These are phyloP conservation scores for Mormyrus proboscirostris DNA, from an alignment of 2,797 vertebrate species.

Conservation along the genomic window DNA sequence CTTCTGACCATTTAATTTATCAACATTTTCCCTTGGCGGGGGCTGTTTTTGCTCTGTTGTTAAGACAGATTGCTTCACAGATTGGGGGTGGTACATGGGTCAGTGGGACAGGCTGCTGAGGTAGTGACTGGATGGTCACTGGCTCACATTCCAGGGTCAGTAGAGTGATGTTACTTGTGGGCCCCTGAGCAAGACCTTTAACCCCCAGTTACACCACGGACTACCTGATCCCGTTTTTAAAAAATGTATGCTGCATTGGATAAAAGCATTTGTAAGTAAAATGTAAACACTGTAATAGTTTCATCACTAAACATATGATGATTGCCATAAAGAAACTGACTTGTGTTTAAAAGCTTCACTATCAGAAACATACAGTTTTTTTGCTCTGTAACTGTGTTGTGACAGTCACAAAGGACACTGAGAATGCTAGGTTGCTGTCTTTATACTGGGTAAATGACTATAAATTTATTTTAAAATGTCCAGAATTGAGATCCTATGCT, in stretches of 20 bases:
- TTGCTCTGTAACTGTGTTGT: neutral
- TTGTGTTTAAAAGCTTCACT: constrained; percentile 36
- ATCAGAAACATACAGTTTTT: constrained; percentile 14
- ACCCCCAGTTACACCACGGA: neutral
- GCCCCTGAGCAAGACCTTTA: neutral
- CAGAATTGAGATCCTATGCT: neutral
- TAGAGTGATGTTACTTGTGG: neutral
- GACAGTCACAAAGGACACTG: neutral
- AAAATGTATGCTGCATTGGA: neutral
- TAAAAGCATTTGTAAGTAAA: neutral
- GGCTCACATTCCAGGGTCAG: neutral
- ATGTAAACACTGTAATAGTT: constrained; percentile 57
- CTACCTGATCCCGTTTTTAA: neutral
- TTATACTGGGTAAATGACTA: neutral
- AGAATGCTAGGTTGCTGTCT: neutral
- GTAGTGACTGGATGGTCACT: neutral
- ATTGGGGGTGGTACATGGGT: neutral
- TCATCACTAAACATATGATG: constrained; percentile 47
- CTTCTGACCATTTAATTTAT: neutral
- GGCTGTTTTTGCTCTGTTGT: neutral
- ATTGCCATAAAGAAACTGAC: constrained; percentile 41
- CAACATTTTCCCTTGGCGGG: neutral
- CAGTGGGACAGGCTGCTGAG: neutral
- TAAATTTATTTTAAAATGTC: neutral
- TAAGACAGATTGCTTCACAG: neutral